Evolutionary conservation across 2,797 vertebrate genomes (phyloP).

Genomic region (Periophthalmus magnuspinnatus): DNA sequence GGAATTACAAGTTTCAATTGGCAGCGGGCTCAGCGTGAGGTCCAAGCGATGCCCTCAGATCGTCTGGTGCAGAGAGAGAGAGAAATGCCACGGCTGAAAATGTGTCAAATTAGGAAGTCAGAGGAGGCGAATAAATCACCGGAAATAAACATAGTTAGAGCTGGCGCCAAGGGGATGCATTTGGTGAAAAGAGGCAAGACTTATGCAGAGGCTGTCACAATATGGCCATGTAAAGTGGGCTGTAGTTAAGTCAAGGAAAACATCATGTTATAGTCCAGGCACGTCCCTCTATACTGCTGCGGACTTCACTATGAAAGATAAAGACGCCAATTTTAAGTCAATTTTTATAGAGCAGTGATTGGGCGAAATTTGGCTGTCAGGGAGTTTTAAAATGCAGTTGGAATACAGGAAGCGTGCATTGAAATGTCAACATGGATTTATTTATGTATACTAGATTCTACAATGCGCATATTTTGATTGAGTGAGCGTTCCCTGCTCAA

Average conservation of each 20-base stretch:
- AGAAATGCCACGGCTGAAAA: slow-evolving; percentile 30
- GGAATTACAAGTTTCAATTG: slow-evolving; percentile 48
- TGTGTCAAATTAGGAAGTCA: slow-evolving; percentile 30
- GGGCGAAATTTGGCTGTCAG: slow-evolving; percentile 1
- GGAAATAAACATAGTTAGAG: slow-evolving; percentile 48
- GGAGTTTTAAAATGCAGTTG: background rate
- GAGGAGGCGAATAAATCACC: slow-evolving; percentile 49
- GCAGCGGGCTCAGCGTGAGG: slow-evolving; percentile 33
- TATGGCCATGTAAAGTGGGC: slow-evolving; percentile 41
- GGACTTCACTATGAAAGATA: slow-evolving; percentile 20
- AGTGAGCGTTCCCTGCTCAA: background rate
- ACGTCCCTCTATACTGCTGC: slow-evolving; percentile 55
- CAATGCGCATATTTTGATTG: background rate
- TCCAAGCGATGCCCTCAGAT: slow-evolving; percentile 37
- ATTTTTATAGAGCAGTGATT: background rate
- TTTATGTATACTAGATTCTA: background rate
- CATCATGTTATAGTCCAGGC: slow-evolving; percentile 52
- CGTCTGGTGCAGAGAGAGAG: slow-evolving; percentile 30
- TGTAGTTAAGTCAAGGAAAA: slow-evolving; percentile 67
- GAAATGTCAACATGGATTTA: background rate
- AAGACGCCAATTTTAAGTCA: slow-evolving; percentile 14
- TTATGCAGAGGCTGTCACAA: slow-evolving; percentile 53
- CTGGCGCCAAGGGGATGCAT: slow-evolving; percentile 34
- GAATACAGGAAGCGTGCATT: background rate
- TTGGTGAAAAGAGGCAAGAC: slow-evolving; percentile 41